These are phyloP conservation scores for Trichomycterus rosablanca DNA, from an alignment of 2,113 vertebrate species.

Conservation along the genomic window DNA sequence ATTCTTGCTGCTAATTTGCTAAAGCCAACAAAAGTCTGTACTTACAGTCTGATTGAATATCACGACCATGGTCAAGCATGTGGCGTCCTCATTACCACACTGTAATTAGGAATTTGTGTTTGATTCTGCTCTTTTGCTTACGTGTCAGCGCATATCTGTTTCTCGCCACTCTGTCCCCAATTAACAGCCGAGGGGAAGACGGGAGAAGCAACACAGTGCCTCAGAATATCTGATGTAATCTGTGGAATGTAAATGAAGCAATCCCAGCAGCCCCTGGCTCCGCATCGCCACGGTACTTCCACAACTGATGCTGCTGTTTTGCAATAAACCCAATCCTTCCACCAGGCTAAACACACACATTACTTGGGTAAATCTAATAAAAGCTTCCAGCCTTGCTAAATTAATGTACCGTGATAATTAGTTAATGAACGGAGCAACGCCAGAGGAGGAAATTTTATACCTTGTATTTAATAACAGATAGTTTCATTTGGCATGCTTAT, in stretches of 20 bases:
- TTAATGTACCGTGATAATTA: constrained; percentile 66
- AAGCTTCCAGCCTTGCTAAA: constrained; percentile 56
- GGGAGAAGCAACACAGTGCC: constrained; percentile 33
- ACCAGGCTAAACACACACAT: constrained; percentile 36
- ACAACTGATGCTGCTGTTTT: constrained; percentile 46
- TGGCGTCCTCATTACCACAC: constrained; percentile 35
- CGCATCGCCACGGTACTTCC: constrained; percentile 38
- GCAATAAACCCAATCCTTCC: constrained; percentile 48
- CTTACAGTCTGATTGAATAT: constrained; percentile 30
- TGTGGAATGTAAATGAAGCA: constrained; percentile 60
- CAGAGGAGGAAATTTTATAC: constrained; percentile 60
- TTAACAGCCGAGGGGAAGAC: constrained; percentile 45
- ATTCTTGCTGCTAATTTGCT: constrained; percentile 12
- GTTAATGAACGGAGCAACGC: constrained; percentile 55
- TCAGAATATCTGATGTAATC: constrained; percentile 62
- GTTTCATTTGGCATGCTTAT: constrained; percentile 51
- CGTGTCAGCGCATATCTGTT: constrained; percentile 57
- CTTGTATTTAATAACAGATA: constrained; percentile 61
- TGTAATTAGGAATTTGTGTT: constrained; percentile 52
- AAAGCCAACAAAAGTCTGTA: background rate
- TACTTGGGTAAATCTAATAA: constrained; percentile 57
- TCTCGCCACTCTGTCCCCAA: constrained; percentile 57
- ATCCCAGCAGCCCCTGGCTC: constrained; percentile 47
- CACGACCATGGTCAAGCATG: constrained; percentile 39
- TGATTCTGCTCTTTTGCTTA: constrained; percentile 53